Percentiles rank a stretch among this genome's conserved stretches.
Evolutionary conservation across 2,113 vertebrate genomes (phyloP).

Genomic region (Actenoides hombroni): DNA sequence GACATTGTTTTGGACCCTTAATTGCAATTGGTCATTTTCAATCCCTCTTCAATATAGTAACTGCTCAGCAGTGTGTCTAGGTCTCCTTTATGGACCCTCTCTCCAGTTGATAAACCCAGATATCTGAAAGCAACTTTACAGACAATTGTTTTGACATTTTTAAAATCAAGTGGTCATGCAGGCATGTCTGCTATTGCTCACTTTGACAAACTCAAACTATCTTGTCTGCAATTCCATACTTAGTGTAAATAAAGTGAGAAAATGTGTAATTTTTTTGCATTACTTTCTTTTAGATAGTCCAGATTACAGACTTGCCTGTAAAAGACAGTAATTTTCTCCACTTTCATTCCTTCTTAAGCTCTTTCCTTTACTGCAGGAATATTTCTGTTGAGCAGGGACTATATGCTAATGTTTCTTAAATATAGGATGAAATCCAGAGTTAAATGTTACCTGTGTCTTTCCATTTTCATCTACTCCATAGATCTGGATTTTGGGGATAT

Average conservation of each 20-base stretch:
- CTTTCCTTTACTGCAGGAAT: not conserved
- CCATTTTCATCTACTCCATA: not conserved
- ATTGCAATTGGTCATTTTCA: not conserved
- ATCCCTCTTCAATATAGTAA: not conserved
- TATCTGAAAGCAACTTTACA: not conserved
- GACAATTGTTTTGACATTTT: not conserved
- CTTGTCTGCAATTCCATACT: not conserved
- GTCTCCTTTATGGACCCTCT: not conserved
- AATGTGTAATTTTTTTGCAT: not conserved
- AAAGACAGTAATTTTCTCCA: not conserved
- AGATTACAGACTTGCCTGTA: not conserved
- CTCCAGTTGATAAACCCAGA: not conserved
- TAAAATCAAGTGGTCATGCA: not conserved
- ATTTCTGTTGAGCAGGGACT: not conserved
- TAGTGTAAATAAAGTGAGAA: not conserved
- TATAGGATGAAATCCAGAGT: not conserved
- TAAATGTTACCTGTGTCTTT: not conserved
- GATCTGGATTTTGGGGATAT: not conserved
- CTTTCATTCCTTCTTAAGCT: not conserved
- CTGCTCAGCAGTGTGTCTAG: too few relatives aligned
- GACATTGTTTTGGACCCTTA: not conserved
- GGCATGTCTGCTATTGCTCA: not conserved
- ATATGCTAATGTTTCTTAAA: not conserved
- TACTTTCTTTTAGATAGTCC: not conserved
- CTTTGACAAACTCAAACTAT: not conserved